Evolutionary conservation across 1,140 invertebrate species (phyloP).

Genomic region (Acromyrmex charruanus): DNA sequence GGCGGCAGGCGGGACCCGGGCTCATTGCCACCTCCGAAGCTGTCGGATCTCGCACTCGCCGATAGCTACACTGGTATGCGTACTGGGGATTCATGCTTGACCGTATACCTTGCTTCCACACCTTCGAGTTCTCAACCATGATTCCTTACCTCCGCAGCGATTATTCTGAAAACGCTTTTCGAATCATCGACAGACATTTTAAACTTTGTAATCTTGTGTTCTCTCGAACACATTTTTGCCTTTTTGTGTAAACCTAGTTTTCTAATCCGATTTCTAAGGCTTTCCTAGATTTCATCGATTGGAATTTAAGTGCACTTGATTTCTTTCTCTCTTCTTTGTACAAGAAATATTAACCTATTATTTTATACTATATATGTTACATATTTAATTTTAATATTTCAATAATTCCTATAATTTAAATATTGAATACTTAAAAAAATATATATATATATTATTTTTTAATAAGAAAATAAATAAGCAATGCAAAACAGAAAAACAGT

Average conservation of each 20-base stretch:
- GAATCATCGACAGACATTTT: constrained; percentile 32
- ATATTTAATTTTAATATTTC: not conserved
- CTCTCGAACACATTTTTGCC: constrained; percentile 16
- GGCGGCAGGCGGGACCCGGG: constrained; percentile 82
- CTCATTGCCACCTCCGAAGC: constrained; percentile 84
- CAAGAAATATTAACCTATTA: not conserved
- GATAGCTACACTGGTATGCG: constrained; percentile 70
- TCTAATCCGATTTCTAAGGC: constrained; percentile 4
- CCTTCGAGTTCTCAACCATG: constrained; percentile 68
- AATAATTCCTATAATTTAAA: not conserved
- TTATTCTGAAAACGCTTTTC: constrained; percentile 30
- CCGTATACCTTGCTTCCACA: constrained; percentile 5
- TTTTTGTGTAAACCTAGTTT: not conserved
- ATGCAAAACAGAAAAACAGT: not conserved
- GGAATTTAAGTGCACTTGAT: not conserved
- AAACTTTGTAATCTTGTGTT: constrained; percentile 36
- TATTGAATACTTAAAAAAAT: not conserved
- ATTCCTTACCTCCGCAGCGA: constrained; percentile 39
- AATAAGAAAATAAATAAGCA: not conserved
- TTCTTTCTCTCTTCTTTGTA: not conserved
- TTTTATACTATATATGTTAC: not conserved
- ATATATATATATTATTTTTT: not conserved
- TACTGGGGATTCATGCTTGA: constrained; percentile 47
- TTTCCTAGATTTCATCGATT: not conserved
- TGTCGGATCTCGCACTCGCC: constrained; percentile 83